These are phyloP conservation scores for Alentia gelatinosa DNA, from an alignment of 2,888 invertebrate species.

Conservation along the genomic window DNA sequence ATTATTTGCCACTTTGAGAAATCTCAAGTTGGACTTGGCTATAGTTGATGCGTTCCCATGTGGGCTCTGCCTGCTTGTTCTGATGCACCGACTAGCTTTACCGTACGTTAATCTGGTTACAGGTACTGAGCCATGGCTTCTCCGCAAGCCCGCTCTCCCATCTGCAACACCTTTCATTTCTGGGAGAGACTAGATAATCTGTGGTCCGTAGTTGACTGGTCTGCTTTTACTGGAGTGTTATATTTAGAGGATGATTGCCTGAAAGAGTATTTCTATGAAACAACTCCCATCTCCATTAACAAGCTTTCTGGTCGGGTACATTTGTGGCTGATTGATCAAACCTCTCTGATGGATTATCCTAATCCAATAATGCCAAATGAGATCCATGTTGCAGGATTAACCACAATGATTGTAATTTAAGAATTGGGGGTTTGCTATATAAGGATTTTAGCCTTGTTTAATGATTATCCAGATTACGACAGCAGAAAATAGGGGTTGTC, in stretches of 20 bases:
- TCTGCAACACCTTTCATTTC: conserved; percentile 60
- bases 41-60: conserved; percentile 58
- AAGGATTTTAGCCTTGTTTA: too few species aligned
- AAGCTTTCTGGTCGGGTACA: conserved; percentile 35
- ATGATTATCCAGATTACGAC: too few species aligned
- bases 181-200: conserved; percentile 57
- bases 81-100: conserved; percentile 56
- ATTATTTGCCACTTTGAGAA: not conserved
- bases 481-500: too few species aligned
- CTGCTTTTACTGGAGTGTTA: conserved; percentile 30
- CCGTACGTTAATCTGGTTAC: conserved; percentile 59
- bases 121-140: conserved; percentile 60
- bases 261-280: conserved; percentile 56
- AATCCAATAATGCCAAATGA: conserved; percentile 62
- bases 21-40: conserved; percentile 55
- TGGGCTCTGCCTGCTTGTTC: conserved; percentile 54
- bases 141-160: conserved; percentile 58
- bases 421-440: too few species aligned
- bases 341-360: conserved; percentile 60
- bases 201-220: conserved; percentile 56
- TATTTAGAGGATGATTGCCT: conserved; percentile 58
- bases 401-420: too few species aligned
- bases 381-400: conserved; percentile 59
- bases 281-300: conserved; percentile 17
- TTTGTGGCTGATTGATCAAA: conserved; percentile 60